phyloP scores from a whole-genome alignment of 2,113 vertebrate genomes.

The Alexandromys fortis region DNA sequence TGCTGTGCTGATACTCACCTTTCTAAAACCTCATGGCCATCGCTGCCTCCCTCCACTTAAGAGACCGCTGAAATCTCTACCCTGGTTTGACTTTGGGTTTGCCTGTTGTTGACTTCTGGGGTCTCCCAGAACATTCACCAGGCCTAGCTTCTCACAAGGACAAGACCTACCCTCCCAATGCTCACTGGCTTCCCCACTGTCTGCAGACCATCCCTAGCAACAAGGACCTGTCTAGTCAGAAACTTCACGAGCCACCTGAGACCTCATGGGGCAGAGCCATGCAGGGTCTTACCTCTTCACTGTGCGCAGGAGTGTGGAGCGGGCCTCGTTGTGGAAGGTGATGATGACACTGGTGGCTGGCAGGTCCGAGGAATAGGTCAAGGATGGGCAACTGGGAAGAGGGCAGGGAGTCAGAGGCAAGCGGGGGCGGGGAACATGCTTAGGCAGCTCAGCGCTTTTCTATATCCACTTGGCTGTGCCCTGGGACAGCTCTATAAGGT shows the following conservation, averaged over 20 bases:
- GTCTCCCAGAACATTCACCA: background rate
- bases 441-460: background rate
- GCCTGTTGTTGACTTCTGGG: background rate
- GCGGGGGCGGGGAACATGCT: background rate
- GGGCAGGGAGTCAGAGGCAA: constrained; percentile 29
- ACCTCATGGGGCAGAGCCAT: too few species aligned
- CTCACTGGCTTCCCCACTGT: accelerated
- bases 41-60: background rate
- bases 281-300: constrained; percentile 91
- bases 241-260: accelerated
- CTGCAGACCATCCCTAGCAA: background rate
- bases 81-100: background rate
- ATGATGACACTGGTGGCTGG: constrained; percentile 95
- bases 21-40: background rate
- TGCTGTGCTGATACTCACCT: background rate
- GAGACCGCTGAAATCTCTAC: background rate
- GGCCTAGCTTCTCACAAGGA: constrained; percentile 36
- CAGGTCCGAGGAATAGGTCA: constrained; percentile 91
- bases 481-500: background rate
- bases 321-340: constrained; percentile 98
- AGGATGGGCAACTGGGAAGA: constrained; percentile 90
- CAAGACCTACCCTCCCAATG: background rate
- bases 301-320: constrained; percentile 96
- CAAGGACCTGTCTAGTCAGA: background rate
- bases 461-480: background rate